These are phyloP conservation scores for Pampus argenteus DNA, from an alignment of 2,797 vertebrate genomes.

Conservation along the genomic window DNA sequence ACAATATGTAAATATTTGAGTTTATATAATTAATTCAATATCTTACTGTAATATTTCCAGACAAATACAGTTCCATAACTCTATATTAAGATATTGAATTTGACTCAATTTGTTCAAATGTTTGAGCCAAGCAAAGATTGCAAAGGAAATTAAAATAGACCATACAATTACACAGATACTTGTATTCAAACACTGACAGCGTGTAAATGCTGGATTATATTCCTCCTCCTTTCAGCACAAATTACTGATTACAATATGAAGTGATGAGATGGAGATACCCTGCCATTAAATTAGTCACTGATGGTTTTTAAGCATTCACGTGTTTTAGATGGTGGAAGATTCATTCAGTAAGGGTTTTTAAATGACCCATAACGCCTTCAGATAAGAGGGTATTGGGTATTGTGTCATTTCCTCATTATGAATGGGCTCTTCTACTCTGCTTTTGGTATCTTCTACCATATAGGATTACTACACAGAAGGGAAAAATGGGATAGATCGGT, in stretches of 20 bases:
- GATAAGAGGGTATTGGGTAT: slow-evolving; percentile 39
- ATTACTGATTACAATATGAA: slow-evolving; percentile 8
- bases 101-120: not conserved
- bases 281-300: slow-evolving; percentile 37
- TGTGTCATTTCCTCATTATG: slow-evolving; percentile 44
- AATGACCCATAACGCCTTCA: slow-evolving; percentile 47
- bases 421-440: slow-evolving; percentile 35
- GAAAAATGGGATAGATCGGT: slow-evolving; percentile 34
- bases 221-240: slow-evolving; percentile 14
- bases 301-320: slow-evolving; percentile 32
- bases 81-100: not conserved
- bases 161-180: not conserved
- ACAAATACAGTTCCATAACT: not conserved
- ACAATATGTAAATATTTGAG: slow-evolving; percentile 9
- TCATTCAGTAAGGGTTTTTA: slow-evolving; percentile 41
- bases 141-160: not conserved
- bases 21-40: not conserved
- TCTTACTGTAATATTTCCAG: not conserved
- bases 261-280: slow-evolving; percentile 15
- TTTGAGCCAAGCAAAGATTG: not conserved
- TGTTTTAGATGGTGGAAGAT: too few species aligned
- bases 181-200: not conserved
- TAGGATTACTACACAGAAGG: slow-evolving; percentile 37
- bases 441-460: slow-evolving; percentile 56
- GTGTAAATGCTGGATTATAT: not conserved